These are phyloP conservation scores for Drosophila ananassae DNA, from an alignment of 1,140 invertebrate species.

Conservation along the genomic window DNA sequence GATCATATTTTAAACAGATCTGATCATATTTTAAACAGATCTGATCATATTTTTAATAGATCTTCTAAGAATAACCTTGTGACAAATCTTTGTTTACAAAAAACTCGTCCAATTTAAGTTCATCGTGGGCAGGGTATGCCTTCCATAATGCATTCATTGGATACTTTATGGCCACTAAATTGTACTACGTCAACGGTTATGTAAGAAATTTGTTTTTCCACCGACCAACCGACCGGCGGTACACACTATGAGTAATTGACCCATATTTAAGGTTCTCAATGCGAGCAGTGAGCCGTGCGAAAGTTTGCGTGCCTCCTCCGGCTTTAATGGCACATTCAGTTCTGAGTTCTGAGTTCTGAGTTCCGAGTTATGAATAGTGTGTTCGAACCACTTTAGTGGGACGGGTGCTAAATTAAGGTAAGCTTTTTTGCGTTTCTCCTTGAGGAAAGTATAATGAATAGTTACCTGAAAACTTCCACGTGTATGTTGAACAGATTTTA, in stretches of 20 bases:
- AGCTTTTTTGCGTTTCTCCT: background rate
- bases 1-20: too few species aligned
- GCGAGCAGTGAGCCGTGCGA: conserved; percentile 44
- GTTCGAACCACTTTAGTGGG: conserved; percentile 25
- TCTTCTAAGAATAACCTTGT: too few species aligned
- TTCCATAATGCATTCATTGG: conserved; percentile 4
- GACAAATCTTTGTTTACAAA: too few species aligned
- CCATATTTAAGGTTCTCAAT: conserved; percentile 66
- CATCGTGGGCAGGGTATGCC: background rate
- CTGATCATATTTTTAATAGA: too few species aligned
- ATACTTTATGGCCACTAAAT: conserved; percentile 42
- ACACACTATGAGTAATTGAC: conserved; percentile 44
- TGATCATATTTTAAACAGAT: too few species aligned
- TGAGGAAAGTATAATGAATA: conserved; percentile 22
- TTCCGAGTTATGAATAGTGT: conserved; percentile 32
- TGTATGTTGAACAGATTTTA: conserved; percentile 20
- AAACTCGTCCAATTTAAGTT: too few species aligned
- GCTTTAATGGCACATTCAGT: conserved; percentile 25
- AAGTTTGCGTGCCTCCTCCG: conserved; percentile 49
- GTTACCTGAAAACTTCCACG: conserved; percentile 57
- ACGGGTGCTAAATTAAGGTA: conserved; percentile 5
- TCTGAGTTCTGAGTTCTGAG: conserved; percentile 18
- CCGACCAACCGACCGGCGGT: background rate
- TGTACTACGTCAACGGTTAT: conserved; percentile 50
- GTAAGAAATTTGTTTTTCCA: conserved; percentile 43